Evolutionary conservation across 2,888 invertebrate genomes (phyloP).

Genomic region (Ormyrus pomaceus): DNA sequence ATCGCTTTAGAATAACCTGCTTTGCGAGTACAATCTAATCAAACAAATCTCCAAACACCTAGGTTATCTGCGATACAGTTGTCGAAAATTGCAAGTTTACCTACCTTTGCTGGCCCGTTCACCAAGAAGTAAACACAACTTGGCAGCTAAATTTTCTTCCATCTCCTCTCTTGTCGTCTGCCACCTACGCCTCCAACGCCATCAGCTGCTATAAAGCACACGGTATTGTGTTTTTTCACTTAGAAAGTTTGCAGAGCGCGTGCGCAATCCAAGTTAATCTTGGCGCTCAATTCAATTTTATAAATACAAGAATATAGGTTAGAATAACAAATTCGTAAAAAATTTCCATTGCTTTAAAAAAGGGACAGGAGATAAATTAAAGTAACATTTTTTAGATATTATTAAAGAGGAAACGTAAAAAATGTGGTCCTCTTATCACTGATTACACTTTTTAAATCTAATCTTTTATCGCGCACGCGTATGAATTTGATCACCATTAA

Average conservation of each 20-base stretch:
- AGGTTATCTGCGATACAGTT: neutral
- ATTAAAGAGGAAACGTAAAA: too few relatives aligned
- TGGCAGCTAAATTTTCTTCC: slow-evolving; percentile 73
- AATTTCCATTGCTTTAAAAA: too few relatives aligned
- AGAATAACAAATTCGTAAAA: neutral
- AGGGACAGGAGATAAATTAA: too few relatives aligned
- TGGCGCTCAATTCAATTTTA: neutral
- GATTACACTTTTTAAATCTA: too few relatives aligned
- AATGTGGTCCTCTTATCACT: too few relatives aligned
- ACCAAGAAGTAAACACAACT: slow-evolving; percentile 69
- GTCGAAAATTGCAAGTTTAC: neutral
- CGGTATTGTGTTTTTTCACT: too few relatives aligned
- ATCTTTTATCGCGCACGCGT: too few relatives aligned
- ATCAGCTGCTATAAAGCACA: slow-evolving; percentile 8
- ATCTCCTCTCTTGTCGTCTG: slow-evolving; percentile 59
- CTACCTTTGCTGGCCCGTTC: slow-evolving; percentile 68
- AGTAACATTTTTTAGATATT: too few relatives aligned
- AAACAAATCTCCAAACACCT: neutral
- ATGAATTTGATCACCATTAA: too few relatives aligned
- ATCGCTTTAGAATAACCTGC: neutral
- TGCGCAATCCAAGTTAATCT: neutral
- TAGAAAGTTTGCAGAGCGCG: neutral
- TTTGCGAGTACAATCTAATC: neutral
- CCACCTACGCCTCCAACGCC: slow-evolving; percentile 14
- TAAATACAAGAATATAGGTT: neutral